phyloP scores from a whole-genome alignment of 2,797 vertebrate species.

The Girardinus metallicus region DNA sequence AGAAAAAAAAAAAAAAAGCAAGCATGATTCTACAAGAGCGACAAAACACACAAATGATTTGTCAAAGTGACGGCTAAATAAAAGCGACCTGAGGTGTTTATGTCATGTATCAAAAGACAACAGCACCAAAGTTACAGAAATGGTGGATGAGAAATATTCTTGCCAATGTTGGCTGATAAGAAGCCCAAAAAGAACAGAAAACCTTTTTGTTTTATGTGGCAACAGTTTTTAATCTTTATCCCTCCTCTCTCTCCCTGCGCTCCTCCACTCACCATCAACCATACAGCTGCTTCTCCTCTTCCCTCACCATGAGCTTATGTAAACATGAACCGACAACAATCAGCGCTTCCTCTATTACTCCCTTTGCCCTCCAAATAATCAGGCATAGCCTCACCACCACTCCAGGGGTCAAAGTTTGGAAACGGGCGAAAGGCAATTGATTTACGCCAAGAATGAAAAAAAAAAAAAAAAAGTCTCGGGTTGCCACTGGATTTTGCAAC shows the following conservation, averaged over 20 bases:
- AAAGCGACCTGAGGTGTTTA: background rate
- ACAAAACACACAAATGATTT: conserved; percentile 13
- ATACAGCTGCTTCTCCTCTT: conserved; percentile 16
- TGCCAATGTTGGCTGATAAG: background rate
- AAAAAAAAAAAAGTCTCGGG: background rate
- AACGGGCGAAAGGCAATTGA: background rate
- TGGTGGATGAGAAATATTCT: background rate
- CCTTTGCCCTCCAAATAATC: background rate
- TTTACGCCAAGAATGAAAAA: background rate
- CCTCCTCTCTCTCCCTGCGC: background rate
- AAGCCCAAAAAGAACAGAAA: background rate
- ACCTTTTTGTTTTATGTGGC: conserved; percentile 17
- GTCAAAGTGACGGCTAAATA: background rate
- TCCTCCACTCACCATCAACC: background rate
- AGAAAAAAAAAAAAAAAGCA: background rate
- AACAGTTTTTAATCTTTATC: conserved; percentile 8
- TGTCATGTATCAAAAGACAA: background rate
- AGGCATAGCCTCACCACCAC: background rate
- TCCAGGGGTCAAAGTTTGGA: background rate
- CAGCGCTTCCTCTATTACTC: background rate
- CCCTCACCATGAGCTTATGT: background rate
- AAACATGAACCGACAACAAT: conserved; percentile 4
- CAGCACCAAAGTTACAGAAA: background rate
- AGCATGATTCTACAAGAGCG: conserved; percentile 4
- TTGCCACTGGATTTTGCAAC: background rate